phyloP scores from a whole-genome alignment of 2,113 vertebrate species.

The Menura novaehollandiae region DNA sequence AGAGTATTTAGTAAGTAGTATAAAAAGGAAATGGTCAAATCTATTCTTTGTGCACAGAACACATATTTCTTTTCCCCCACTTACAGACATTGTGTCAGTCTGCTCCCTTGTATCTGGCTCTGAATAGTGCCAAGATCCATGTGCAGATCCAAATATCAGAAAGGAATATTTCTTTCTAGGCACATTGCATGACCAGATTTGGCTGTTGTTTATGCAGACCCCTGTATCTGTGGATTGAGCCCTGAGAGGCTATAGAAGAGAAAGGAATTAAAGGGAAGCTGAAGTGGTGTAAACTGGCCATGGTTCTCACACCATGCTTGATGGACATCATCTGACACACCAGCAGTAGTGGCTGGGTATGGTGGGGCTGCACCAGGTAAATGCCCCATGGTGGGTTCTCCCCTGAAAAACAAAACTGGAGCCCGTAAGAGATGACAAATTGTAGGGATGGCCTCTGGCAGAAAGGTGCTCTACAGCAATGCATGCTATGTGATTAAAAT shows the following conservation, averaged over 20 bases:
- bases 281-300: background rate
- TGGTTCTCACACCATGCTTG: background rate
- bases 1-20: background rate
- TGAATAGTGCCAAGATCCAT: background rate
- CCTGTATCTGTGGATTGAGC: background rate
- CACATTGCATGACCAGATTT: background rate
- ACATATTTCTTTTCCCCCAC: background rate
- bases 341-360: background rate
- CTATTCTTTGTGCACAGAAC: background rate
- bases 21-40: background rate
- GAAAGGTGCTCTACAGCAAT: background rate
- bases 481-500: background rate
- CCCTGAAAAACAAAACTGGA: background rate
- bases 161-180: background rate
- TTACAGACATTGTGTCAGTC: background rate
- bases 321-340: rapidly evolving
- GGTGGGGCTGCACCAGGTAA: background rate
- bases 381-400: background rate
- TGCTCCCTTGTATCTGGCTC: background rate
- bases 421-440: background rate
- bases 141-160: background rate
- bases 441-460: background rate
- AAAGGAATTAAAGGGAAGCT: background rate
- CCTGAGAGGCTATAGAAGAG: background rate
- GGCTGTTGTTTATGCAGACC: background rate